Percentiles rank a stretch among this genome's conserved stretches.
phyloP scores from a whole-genome alignment of 2,888 invertebrate genomes.

The Dichetophora obliterata region DNA sequence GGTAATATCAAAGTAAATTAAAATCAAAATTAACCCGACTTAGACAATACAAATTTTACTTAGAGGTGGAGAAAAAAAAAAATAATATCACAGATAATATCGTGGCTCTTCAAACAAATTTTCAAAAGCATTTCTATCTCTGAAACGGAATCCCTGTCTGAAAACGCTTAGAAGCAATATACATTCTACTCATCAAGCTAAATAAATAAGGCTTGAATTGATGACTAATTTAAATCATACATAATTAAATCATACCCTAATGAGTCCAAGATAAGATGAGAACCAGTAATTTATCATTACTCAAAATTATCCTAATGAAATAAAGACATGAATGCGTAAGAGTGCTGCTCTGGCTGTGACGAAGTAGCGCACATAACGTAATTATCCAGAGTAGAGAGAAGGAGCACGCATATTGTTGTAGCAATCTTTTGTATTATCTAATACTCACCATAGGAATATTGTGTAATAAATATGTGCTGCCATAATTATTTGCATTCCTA shows the following conservation, averaged over 20 bases:
- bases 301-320: slow-evolving; percentile 22
- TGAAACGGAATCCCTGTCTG: no score
- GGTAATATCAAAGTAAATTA: no score
- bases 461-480: slow-evolving; percentile 18
- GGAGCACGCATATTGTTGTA: neutral
- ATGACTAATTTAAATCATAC: neutral
- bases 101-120: no score
- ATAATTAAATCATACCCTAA: slow-evolving; percentile 12
- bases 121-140: no score
- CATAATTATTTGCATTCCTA: slow-evolving; percentile 27
- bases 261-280: slow-evolving; percentile 5
- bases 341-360: neutral
- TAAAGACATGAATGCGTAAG: neutral
- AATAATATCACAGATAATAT: no score
- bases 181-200: no score
- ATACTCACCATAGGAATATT: slow-evolving; percentile 1
- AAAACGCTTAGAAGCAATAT: no score
- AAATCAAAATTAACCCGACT: no score
- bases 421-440: neutral
- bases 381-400: neutral
- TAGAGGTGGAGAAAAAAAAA: no score
- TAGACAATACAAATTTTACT: no score
- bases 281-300: slow-evolving; percentile 1
- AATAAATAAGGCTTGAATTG: no score
- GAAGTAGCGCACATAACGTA: neutral